A percentile compares a stretch with the other conserved stretches of the same genome.
Evolutionary conservation across 2,888 invertebrate species (phyloP).

Genomic region (Orthonevra nobilis): DNA sequence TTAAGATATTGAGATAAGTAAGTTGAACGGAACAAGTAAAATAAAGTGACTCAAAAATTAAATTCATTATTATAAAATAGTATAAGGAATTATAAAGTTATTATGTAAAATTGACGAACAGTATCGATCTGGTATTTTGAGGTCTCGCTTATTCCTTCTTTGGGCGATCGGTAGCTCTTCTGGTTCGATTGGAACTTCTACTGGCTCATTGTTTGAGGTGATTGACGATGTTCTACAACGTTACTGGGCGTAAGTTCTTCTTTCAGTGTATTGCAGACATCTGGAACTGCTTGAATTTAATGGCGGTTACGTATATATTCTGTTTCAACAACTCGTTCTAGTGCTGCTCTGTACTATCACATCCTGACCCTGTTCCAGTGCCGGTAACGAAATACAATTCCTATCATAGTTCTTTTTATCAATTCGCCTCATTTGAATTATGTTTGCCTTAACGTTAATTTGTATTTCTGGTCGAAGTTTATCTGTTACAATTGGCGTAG

Average conservation of each 20-base stretch:
- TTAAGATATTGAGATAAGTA: no score
- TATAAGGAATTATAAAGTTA: no score
- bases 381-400: background rate
- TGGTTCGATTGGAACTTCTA: background rate
- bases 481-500: background rate
- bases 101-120: no score
- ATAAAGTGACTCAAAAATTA: no score
- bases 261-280: background rate
- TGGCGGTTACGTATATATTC: conserved; percentile 4
- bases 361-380: conserved; percentile 9
- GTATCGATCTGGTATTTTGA: background rate
- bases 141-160: background rate
- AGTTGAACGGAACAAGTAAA: no score
- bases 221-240: background rate
- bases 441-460: background rate
- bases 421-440: background rate
- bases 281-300: background rate
- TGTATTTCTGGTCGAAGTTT: conserved; percentile 12
- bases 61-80: no score
- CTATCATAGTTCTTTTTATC: background rate
- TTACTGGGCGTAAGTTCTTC: background rate
- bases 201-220: no score
- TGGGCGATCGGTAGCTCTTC: conserved; percentile 5
- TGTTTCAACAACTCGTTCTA: background rate
- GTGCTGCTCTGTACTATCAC: conserved; percentile 3